Evolutionary conservation across 2,888 invertebrate species (phyloP).

Genomic region (Oxycera nigricornis): DNA sequence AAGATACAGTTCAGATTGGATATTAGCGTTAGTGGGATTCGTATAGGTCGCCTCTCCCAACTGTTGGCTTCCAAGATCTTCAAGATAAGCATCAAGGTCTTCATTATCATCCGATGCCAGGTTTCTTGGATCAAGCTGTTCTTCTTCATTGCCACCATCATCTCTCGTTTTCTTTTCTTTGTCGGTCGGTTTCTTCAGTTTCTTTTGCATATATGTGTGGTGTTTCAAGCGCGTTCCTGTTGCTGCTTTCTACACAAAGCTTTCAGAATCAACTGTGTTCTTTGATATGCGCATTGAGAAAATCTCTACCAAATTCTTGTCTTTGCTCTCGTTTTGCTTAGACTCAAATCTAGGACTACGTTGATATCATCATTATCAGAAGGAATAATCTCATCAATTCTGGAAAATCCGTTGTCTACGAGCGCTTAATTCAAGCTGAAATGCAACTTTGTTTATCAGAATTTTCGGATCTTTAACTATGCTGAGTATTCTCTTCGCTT

Average conservation of each 20-base stretch:
- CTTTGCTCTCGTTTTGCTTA: too few relatives aligned
- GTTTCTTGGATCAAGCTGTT: conserved; percentile 1
- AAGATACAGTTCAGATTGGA: neutral
- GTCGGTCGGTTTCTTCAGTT: neutral
- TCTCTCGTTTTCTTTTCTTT: neutral
- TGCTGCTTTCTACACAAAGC: neutral
- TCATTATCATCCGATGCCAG: neutral
- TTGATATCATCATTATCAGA: neutral
- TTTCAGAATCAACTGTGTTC: neutral
- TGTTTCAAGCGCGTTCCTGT: neutral
- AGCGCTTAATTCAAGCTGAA: neutral
- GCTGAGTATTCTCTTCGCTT: neutral
- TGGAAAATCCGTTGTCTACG: neutral
- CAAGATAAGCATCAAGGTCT: neutral
- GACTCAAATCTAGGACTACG: neutral
- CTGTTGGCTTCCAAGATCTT: neutral
- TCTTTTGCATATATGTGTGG: neutral
- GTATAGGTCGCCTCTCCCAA: neutral
- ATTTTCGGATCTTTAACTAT: neutral
- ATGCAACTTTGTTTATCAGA: neutral
- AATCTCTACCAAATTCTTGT: neutral
- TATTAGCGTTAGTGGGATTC: neutral
- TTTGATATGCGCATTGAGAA: neutral
- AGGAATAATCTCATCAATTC: neutral
- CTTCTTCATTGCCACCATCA: neutral